A percentile compares a stretch with the other conserved stretches of the same genome.
These are phyloP conservation scores for Euwallacea similis DNA, from an alignment of 1,140 invertebrate species.

Conservation along the genomic window DNA sequence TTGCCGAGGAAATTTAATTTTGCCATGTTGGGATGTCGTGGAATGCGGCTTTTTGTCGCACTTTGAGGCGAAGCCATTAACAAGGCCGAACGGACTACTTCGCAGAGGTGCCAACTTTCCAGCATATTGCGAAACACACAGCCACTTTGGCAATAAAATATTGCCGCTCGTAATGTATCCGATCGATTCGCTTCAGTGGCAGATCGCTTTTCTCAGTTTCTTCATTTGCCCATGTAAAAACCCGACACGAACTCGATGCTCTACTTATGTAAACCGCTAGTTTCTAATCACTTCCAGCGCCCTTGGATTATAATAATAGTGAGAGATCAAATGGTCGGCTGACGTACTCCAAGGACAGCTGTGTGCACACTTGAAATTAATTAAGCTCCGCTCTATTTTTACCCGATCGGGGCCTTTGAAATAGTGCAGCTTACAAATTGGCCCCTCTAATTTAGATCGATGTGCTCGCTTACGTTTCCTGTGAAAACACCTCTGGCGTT, in stretches of 20 bases:
- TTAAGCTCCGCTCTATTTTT: conserved; percentile 20
- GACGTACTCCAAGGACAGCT: background rate
- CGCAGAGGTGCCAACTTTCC: too few species aligned
- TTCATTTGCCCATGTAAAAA: background rate
- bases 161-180: conserved; percentile 10
- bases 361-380: conserved; percentile 18
- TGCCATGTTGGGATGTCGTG: conserved; percentile 3
- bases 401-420: conserved; percentile 9
- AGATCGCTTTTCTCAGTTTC: conserved; percentile 19
- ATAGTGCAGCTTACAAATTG: conserved; percentile 16
- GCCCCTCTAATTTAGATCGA: conserved; percentile 15
- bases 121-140: background rate
- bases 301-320: too few species aligned
- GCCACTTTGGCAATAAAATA: conserved; percentile 1
- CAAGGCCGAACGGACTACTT: too few species aligned
- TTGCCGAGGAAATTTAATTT: conserved; percentile 11
- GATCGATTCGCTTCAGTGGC: conserved; percentile 14
- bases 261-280: too few species aligned
- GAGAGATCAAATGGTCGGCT: too few species aligned
- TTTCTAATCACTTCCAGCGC: too few species aligned
- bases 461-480: conserved; percentile 10
- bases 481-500: conserved; percentile 7
- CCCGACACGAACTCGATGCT: too few species aligned
- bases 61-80: too few species aligned
- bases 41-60: conserved; percentile 1